A percentile compares a stretch with the other conserved stretches of the same genome.
Evolutionary conservation across 2,113 vertebrate genomes (phyloP).

Genomic region (Trinectes maculatus): DNA sequence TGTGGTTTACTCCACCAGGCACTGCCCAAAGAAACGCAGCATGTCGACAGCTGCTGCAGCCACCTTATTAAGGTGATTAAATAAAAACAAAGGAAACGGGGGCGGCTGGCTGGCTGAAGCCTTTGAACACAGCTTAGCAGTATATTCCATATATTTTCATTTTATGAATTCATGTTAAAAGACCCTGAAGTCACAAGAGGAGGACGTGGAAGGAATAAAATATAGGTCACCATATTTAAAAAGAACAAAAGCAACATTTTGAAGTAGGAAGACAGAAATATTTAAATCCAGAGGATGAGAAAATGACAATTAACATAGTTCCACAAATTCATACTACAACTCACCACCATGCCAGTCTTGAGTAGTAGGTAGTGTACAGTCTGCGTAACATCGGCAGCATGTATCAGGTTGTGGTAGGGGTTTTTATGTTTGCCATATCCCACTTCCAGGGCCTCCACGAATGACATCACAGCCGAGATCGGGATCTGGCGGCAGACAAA

Average conservation of each 20-base stretch:
- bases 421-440: conserved; percentile 99
- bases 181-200: conserved; percentile 29
- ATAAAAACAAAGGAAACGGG: conserved; percentile 61
- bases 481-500: conserved; percentile 87
- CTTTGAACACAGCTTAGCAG: conserved; percentile 41
- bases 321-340: no score
- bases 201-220: conserved; percentile 29
- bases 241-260: conserved; percentile 26
- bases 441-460: conserved; percentile 95
- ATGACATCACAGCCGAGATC: conserved; percentile 96
- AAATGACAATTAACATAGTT: not conserved
- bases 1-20: conserved; percentile 62
- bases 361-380: conserved; percentile 96
- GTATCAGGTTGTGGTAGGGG: conserved; percentile 97
- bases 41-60: conserved; percentile 70
- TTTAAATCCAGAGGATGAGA: conserved; percentile 9
- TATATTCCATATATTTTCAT: no score
- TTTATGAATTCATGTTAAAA: no score
- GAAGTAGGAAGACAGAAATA: conserved; percentile 11
- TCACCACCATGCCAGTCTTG: conserved; percentile 93
- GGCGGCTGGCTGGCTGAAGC: conserved; percentile 38
- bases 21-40: conserved; percentile 58
- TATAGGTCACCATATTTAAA: conserved; percentile 40
- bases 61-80: conserved; percentile 77
- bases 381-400: conserved; percentile 96